These are phyloP conservation scores for Ceratotherium simum DNA, from an alignment of 2,113 vertebrate genomes.

Conservation along the genomic window DNA sequence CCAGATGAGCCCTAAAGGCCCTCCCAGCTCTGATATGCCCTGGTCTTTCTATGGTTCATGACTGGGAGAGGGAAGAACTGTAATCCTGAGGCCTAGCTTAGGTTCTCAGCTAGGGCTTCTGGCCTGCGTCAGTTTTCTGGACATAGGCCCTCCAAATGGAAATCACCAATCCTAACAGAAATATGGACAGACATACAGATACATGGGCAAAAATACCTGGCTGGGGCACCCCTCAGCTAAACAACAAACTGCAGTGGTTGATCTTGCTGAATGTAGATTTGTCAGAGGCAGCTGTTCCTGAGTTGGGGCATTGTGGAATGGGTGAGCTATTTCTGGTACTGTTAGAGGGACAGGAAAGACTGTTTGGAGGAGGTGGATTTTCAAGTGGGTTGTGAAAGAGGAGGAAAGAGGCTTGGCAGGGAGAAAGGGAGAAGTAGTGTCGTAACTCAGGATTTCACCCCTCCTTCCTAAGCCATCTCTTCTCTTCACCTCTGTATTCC, in stretches of 20 bases:
- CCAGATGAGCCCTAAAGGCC: background rate
- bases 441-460: background rate
- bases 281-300: background rate
- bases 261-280: background rate
- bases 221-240: background rate
- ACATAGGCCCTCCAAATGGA: background rate
- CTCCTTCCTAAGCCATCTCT: background rate
- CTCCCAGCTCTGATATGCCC: background rate
- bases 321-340: background rate
- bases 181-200: background rate
- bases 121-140: background rate
- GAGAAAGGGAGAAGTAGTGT: background rate
- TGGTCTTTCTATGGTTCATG: background rate
- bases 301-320: background rate
- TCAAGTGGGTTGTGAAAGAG: background rate
- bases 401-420: background rate
- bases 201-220: background rate
- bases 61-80: background rate
- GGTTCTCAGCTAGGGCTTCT: background rate
- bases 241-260: background rate
- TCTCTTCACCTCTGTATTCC: background rate
- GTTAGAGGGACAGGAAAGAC: background rate
- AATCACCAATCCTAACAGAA: constrained; percentile 29
- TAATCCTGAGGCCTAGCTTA: background rate
- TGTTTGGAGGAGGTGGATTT: background rate